Conservation (phyloP, 30 jellyfish, hydroid and myxozoan species). For the Pseudorhiza aurosa region DNA sequence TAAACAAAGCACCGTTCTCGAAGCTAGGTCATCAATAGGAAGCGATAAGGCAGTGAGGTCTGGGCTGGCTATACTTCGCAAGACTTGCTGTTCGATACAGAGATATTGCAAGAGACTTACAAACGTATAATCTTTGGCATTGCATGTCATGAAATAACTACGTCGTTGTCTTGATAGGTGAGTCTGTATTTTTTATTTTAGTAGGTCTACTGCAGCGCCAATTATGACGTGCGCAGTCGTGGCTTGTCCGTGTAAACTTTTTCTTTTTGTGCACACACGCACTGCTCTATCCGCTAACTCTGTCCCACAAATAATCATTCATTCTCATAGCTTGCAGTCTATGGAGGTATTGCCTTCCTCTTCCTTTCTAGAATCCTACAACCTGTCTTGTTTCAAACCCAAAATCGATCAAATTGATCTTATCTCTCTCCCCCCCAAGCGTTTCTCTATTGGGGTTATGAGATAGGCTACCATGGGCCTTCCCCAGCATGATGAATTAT, state of each 20-base stretch:
- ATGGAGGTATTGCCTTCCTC: too few relatives aligned
- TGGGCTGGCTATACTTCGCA: not conserved
- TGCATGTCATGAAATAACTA: not conserved
- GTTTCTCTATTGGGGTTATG: too few relatives aligned
- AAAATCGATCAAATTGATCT: too few relatives aligned
- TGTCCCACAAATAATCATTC: too few relatives aligned
- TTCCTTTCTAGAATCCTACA: too few relatives aligned
- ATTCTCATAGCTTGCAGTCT: too few relatives aligned
- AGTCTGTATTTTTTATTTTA: too few relatives aligned
- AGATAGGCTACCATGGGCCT: too few relatives aligned
- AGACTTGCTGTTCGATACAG: not conserved
- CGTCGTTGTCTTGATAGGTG: too few relatives aligned
- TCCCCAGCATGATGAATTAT: too few relatives aligned
- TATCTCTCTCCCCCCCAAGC: too few relatives aligned
- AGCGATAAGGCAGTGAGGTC: constrained; percentile 21
- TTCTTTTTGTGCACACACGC: not conserved
- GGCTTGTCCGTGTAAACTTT: not conserved
- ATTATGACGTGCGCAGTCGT: not conserved
- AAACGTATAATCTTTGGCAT: not conserved
- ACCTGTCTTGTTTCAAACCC: too few relatives aligned
- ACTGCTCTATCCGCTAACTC: not conserved
- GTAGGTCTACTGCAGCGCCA: not conserved
- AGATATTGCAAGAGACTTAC: not conserved
- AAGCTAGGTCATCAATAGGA: constrained; percentile 59
- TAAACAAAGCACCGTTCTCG: constrained; percentile 43